phyloP scores from a whole-genome alignment of 2,113 vertebrate species.

The Tragelaphus strepsiceros region DNA sequence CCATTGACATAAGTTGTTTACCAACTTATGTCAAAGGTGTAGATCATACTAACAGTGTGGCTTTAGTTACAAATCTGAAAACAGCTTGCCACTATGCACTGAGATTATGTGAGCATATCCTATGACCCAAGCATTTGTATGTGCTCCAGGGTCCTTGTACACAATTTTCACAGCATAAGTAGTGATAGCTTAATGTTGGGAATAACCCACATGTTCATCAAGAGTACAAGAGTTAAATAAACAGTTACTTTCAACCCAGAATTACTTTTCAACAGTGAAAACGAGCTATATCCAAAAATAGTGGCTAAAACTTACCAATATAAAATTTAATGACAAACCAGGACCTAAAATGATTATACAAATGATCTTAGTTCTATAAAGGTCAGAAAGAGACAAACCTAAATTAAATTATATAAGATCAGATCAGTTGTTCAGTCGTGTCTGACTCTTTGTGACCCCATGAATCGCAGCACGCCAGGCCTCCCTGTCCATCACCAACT shows the following conservation, averaged over 20 bases:
- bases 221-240: background rate
- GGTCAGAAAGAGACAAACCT: background rate
- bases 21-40: background rate
- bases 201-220: background rate
- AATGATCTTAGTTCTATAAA: background rate
- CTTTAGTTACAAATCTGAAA: background rate
- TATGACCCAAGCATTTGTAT: background rate
- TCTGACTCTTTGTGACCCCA: no score
- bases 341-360: background rate
- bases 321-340: background rate
- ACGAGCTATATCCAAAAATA: background rate
- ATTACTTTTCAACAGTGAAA: background rate
- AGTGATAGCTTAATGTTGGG: background rate
- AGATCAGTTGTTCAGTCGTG: no score
- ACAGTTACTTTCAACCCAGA: background rate
- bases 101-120: background rate
- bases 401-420: background rate
- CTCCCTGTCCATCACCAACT: no score
- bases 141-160: background rate
- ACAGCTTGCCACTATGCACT: background rate
- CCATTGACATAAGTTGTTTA: background rate
- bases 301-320: background rate
- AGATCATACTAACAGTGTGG: background rate
- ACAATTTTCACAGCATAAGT: background rate
- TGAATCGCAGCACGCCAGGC: no score